These are phyloP conservation scores for Urechis unicinctus DNA, from an alignment of 2,888 invertebrate species.

Conservation along the genomic window DNA sequence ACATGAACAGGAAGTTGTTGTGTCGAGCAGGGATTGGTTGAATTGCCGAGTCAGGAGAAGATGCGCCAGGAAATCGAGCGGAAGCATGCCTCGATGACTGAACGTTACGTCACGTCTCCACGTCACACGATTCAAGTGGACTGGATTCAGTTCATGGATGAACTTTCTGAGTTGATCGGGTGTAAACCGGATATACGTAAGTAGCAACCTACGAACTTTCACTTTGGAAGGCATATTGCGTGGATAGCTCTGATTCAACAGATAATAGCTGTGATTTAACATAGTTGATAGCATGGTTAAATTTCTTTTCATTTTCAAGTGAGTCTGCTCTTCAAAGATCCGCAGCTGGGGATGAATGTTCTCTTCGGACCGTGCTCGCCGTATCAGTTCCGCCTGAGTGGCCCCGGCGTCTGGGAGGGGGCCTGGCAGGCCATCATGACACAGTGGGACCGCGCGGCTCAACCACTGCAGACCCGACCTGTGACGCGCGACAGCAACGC, in stretches of 20 bases:
- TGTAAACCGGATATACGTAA: constrained; percentile 46
- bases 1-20: no score
- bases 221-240: no score
- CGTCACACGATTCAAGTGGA: constrained; percentile 37
- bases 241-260: no score
- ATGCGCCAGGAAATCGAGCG: constrained; percentile 1
- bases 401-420: constrained; percentile 49
- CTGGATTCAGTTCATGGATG: constrained; percentile 48
- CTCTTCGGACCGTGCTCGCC: constrained; percentile 42
- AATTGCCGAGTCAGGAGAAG: background rate
- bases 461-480: constrained; percentile 1
- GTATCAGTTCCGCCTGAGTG: constrained; percentile 46
- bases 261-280: no score
- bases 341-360: constrained; percentile 28
- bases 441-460: constrained; percentile 30
- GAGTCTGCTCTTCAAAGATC: constrained; percentile 25
- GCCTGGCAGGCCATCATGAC: constrained; percentile 50
- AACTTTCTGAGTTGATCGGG: constrained; percentile 49
- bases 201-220: no score
- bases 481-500: no score
- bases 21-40: no score
- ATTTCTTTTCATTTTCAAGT: constrained; percentile 28
- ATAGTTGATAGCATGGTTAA: no score
- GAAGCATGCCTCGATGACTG: background rate
- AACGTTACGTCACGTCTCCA: background rate